Evolutionary conservation across 1,140 invertebrate species (phyloP).

Genomic region (Cataglyphis hispanica): DNA sequence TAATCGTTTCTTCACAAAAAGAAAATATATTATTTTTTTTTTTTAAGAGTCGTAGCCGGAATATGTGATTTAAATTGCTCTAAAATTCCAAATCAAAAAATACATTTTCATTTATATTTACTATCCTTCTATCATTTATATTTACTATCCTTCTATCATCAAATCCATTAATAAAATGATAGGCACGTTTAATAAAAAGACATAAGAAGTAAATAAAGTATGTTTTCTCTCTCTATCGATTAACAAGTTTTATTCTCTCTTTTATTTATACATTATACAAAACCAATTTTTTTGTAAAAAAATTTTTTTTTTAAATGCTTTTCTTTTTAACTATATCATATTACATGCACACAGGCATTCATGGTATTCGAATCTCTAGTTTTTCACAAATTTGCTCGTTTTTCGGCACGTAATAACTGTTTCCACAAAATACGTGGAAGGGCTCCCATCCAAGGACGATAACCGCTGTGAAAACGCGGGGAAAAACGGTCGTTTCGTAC

Average conservation of each 20-base stretch:
- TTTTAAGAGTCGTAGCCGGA: too few species aligned
- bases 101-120: too few species aligned
- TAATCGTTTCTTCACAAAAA: too few species aligned
- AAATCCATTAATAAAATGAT: too few species aligned
- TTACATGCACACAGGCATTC: not conserved
- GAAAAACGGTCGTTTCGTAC: conserved; percentile 30
- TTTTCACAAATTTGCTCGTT: conserved; percentile 17
- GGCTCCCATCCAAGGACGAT: not conserved
- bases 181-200: not conserved
- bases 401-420: not conserved
- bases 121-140: too few species aligned
- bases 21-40: too few species aligned
- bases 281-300: not conserved
- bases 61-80: too few species aligned
- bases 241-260: not conserved
- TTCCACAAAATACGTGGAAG: conserved; percentile 7
- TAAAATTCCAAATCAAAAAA: too few species aligned
- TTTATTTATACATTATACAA: too few species aligned
- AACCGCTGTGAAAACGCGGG: conserved; percentile 15
- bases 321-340: not conserved
- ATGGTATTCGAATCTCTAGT: not conserved
- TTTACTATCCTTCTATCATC: too few species aligned
- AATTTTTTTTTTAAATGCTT: not conserved
- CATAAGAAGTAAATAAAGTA: not conserved
- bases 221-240: not conserved